These are phyloP conservation scores for Aplodontia rufa DNA, from an alignment of 2,113 vertebrate genomes.

Conservation along the genomic window DNA sequence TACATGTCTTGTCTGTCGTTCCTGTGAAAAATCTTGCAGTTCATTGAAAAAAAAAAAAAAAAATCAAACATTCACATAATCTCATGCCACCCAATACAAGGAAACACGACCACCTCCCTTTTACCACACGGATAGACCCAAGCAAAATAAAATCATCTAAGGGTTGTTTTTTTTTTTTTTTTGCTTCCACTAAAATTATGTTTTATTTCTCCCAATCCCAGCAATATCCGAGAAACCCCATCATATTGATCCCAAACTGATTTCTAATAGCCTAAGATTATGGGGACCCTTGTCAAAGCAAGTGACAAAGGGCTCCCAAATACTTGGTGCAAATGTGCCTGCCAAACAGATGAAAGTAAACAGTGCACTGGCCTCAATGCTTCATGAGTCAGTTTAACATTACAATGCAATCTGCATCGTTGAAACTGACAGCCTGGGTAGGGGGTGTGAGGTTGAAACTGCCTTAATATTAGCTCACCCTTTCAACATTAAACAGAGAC, in stretches of 20 bases:
- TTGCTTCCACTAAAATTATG: constrained; percentile 84
- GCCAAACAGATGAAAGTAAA: constrained; percentile 77
- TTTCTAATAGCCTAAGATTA: constrained; percentile 78
- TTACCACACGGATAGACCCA: constrained; percentile 82
- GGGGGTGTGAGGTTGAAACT: constrained; percentile 58
- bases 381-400: constrained; percentile 73
- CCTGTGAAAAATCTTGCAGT: constrained; percentile 78
- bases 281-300: constrained; percentile 79
- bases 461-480: constrained; percentile 77
- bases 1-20: constrained; percentile 72
- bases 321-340: constrained; percentile 75
- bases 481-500: constrained; percentile 82
- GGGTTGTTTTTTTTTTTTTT: too few species aligned
- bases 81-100: constrained; percentile 85
- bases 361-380: constrained; percentile 73
- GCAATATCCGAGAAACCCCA: constrained; percentile 80
- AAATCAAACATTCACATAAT: constrained; percentile 83
- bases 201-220: constrained; percentile 86
- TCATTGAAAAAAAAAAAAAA: constrained; percentile 51
- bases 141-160: constrained; percentile 80
- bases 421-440: constrained; percentile 65
- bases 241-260: constrained; percentile 78
- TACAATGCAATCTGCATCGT: constrained; percentile 55
- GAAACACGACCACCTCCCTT: constrained; percentile 78
- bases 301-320: constrained; percentile 78